These are phyloP conservation scores for Cairina moschata DNA, from an alignment of 2,113 vertebrate genomes.

Conservation along the genomic window DNA sequence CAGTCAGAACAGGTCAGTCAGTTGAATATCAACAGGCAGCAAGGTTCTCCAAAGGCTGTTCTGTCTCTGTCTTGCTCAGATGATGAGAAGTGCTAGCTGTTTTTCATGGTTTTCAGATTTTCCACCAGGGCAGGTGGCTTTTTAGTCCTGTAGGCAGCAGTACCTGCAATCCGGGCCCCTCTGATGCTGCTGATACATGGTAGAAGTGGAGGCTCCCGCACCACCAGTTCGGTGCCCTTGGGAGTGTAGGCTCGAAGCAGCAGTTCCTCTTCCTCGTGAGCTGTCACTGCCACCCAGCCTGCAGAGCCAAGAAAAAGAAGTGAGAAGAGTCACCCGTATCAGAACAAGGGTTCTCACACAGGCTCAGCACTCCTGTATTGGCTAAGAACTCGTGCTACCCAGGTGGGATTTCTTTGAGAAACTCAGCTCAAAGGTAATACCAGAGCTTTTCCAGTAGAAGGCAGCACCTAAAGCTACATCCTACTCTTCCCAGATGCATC, in stretches of 20 bases:
- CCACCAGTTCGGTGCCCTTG: slow-evolving; percentile 32
- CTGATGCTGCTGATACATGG: slow-evolving; percentile 82
- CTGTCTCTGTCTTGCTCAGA: background rate
- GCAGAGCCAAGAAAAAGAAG: background rate
- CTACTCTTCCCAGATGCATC: background rate
- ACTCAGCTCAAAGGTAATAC: background rate
- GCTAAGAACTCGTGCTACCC: background rate
- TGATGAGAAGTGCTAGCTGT: background rate
- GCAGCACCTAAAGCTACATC: background rate
- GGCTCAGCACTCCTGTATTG: background rate
- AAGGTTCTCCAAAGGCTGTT: background rate
- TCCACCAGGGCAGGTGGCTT: slow-evolving; percentile 73
- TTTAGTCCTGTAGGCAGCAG: slow-evolving; percentile 80
- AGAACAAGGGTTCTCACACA: background rate
- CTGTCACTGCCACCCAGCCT: slow-evolving; percentile 95
- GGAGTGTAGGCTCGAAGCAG: slow-evolving; percentile 82
- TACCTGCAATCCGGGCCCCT: slow-evolving; percentile 80
- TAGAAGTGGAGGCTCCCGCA: slow-evolving; percentile 85
- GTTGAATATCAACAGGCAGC: background rate
- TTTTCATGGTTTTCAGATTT: background rate
- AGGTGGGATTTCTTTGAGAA: background rate
- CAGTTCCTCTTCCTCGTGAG: slow-evolving; percentile 69
- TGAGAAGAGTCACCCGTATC: background rate
- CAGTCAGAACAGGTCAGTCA: too few species aligned
- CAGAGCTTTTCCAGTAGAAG: background rate